phyloP scores from a whole-genome alignment of 2,888 invertebrate species.

The Notocelia uddmanniana region DNA sequence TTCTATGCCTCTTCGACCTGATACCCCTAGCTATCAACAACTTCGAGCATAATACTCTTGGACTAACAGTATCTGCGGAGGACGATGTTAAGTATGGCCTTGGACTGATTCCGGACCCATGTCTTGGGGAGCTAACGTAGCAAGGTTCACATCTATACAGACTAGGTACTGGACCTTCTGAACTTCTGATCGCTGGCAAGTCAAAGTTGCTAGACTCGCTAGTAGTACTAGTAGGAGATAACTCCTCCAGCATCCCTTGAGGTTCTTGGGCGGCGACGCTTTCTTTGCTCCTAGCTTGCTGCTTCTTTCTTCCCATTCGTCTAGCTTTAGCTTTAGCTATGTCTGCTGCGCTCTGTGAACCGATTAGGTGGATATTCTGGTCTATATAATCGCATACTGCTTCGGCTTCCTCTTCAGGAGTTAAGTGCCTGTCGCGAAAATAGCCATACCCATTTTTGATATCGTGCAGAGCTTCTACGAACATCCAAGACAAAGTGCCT shows the following conservation, averaged over 20 bases:
- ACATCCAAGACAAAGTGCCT: constrained; percentile 69
- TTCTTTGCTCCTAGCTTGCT: constrained; percentile 53
- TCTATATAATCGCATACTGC: constrained; percentile 74
- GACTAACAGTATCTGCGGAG: constrained; percentile 62
- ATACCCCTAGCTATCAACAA: constrained; percentile 60
- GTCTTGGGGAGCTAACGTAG: constrained; percentile 68
- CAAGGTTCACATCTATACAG: constrained; percentile 67
- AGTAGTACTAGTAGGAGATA: constrained; percentile 19
- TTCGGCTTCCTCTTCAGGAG: constrained; percentile 73
- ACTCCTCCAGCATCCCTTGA: constrained; percentile 62
- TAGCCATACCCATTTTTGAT: constrained; percentile 75
- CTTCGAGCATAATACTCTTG: constrained; percentile 66
- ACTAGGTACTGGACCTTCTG: constrained; percentile 54
- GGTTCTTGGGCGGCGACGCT: constrained; percentile 71
- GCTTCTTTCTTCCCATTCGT: constrained; percentile 59
- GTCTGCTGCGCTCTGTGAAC: constrained; percentile 63
- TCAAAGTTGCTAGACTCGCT: constrained; percentile 55
- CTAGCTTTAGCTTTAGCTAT: constrained; percentile 70
- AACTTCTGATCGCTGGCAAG: constrained; percentile 62
- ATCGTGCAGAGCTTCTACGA: constrained; percentile 73
- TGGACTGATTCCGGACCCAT: constrained; percentile 61
- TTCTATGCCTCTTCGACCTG: constrained; percentile 56
- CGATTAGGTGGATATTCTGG: constrained; percentile 64
- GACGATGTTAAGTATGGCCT: constrained; percentile 61
- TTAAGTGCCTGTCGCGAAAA: constrained; percentile 72